These are phyloP conservation scores for Alentia gelatinosa DNA, from an alignment of 2,888 invertebrate species.

Conservation along the genomic window DNA sequence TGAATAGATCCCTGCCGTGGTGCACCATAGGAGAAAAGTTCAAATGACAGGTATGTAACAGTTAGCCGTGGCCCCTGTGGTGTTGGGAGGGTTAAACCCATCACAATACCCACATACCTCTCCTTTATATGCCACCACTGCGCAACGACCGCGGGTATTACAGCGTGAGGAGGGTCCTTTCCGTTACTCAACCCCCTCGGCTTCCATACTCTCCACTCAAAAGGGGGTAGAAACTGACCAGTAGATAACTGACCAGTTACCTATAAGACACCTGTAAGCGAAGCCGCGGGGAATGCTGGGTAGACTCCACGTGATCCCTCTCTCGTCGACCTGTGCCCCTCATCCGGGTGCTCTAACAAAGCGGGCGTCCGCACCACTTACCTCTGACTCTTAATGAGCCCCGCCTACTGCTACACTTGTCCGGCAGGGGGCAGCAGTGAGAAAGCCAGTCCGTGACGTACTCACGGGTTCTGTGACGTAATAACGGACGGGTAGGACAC, in stretches of 20 bases:
- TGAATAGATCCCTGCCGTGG: no score
- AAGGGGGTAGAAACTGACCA: not conserved
- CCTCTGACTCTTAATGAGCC: not conserved
- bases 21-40: not conserved
- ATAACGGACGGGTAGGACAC: not conserved
- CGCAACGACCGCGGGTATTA: not conserved
- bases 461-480: not conserved
- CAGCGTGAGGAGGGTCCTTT: not conserved
- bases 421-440: not conserved
- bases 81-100: not conserved
- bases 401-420: not conserved
- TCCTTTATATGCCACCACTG: not conserved
- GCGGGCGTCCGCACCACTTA: not conserved
- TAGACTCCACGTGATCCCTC: not conserved
- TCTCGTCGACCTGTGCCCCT: not conserved
- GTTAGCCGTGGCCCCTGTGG: not conserved
- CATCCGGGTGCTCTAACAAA: not conserved
- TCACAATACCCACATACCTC: not conserved
- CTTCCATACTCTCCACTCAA: no score
- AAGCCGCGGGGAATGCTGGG: no score
- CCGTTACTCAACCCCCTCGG: not conserved
- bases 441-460: not conserved
- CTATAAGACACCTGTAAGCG: not conserved
- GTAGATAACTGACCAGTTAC: not conserved
- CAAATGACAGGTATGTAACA: not conserved